Conservation (phyloP, 2,888 invertebrate species). For the Rhynchonema sp. region DNA sequence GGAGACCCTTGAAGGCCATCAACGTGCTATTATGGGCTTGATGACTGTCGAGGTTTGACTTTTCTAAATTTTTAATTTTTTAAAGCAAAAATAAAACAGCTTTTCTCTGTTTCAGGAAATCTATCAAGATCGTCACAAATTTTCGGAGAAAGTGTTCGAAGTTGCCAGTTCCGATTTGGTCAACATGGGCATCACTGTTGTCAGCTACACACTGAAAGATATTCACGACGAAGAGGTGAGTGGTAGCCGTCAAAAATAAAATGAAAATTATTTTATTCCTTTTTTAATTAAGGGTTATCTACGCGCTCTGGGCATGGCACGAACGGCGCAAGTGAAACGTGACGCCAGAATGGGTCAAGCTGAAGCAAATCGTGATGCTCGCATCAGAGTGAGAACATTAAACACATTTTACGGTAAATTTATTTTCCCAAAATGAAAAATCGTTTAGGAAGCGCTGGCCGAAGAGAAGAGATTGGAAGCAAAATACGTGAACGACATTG, state of each 20-base stretch:
- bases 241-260: too few relatives aligned
- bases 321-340: constrained; percentile 79
- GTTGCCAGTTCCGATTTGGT: too few relatives aligned
- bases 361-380: constrained; percentile 64
- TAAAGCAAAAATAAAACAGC: too few relatives aligned
- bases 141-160: constrained; percentile 66
- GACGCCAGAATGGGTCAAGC: constrained; percentile 94
- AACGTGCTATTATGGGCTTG: constrained; percentile 35
- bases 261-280: too few relatives aligned
- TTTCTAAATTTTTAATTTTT: constrained; percentile 7
- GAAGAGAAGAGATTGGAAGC: constrained; percentile 90
- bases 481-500: constrained; percentile 78
- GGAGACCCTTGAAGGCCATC: constrained; percentile 34
- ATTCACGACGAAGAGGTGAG: constrained; percentile 76
- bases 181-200: too few relatives aligned
- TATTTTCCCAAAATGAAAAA: background rate
- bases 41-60: constrained; percentile 29
- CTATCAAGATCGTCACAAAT: constrained; percentile 80
- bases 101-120: constrained; percentile 56
- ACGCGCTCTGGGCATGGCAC: constrained; percentile 77
- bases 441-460: constrained; percentile 58
- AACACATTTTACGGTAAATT: background rate
- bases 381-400: constrained; percentile 2
- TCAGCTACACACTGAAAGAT: constrained; percentile 80
- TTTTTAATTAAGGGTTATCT: constrained; percentile 53